A percentile compares a stretch with the other conserved stretches of the same genome.
Evolutionary conservation across 2,797 vertebrate species (phyloP).

Genomic region (Emys orbicularis): DNA sequence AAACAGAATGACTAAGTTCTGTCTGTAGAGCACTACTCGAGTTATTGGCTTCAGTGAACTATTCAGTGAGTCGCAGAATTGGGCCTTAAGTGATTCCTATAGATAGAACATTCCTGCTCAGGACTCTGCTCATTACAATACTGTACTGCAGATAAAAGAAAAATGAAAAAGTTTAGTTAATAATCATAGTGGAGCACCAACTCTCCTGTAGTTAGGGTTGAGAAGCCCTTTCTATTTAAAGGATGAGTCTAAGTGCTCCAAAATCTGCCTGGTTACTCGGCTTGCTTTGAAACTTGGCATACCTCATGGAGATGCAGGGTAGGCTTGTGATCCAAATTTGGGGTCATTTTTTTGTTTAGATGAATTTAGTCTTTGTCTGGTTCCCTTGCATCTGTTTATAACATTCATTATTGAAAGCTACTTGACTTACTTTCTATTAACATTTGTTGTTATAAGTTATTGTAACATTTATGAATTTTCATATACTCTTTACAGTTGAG

Average conservation of each 20-base stretch:
- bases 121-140: fast-evolving
- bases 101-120: not conserved
- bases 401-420: not conserved
- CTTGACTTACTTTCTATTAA: not conserved
- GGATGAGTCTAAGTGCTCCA: not conserved
- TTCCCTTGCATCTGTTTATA: not conserved
- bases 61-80: not conserved
- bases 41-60: not conserved
- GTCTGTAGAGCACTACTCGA: not conserved
- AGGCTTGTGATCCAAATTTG: not conserved
- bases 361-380: not conserved
- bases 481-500: not conserved
- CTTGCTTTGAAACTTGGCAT: not conserved
- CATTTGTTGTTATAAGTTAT: not conserved
- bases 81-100: not conserved
- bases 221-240: not conserved
- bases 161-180: not conserved
- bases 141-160: not conserved
- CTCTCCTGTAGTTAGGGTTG: not conserved
- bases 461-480: not conserved
- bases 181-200: not conserved
- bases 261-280: not conserved
- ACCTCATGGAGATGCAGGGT: not conserved
- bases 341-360: not conserved
- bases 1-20: not conserved